Base-by-base conservation (phyloP, 1,140 invertebrate genomes). In the Lanistes nyassanus region DNA sequence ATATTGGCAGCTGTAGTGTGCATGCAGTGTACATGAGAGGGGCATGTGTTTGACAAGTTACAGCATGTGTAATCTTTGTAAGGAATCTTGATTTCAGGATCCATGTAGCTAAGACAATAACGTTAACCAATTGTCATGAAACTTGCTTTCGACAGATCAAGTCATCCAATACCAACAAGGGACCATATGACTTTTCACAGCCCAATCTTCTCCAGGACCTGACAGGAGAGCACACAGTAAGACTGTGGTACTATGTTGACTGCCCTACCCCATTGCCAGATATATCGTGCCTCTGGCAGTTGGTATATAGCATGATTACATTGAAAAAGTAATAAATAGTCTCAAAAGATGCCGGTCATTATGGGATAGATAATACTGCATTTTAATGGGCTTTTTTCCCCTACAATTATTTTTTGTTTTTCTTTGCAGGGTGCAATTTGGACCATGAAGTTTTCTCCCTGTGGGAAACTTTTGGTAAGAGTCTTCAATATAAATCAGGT, bases 361-460 rank as follows among this genome's bases (percentile, higher is more conserved):
- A 11, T 5, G 37, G 34, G 9, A n/a, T 23, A 62, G 23, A 34
- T 70, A 34, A n/a, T 31, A 31, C 34, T 37, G 9, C n/a, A n/a
- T 55, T 31, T 58, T 11, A 69, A 26, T 19, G 19, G 42, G 1
- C 56, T 29, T n/a, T 2, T 31, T 70, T 69, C 13, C 16, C 7
- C 11, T 60, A 47, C 26, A 42, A 42, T 47, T 47, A 13, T 6
- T 42, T 47, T 47, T 47, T 47, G 2, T 29, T 26, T 78, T 58
- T 31, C 58, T 21, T 77, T 77, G 37, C 76, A 88, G 87, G 87
- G 87, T 39, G 95, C 98, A 5, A 94, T 99, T 80, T 99, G 98
- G 98, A 98, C 96, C 79, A 98, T 99, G 95, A 98, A 99, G 90
- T 99, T 99, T 88, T 98, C 97, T 64, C 94, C 93, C 36, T 98